These are phyloP conservation scores for Calliphora vicina DNA, from an alignment of 1,140 invertebrate species.

Conservation along the genomic window DNA sequence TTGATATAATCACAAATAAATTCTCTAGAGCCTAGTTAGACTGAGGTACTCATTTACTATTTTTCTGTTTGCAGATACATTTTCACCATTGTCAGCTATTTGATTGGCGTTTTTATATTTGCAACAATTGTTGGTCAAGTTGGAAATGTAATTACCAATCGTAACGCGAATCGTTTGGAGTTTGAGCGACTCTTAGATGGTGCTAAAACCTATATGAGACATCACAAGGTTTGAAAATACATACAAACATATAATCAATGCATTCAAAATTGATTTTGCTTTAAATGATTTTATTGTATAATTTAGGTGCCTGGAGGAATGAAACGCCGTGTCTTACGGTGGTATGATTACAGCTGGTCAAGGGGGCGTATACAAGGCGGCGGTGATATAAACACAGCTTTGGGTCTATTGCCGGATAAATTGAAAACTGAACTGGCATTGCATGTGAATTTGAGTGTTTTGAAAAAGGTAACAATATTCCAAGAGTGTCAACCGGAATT, in stretches of 20 bases:
- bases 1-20: slow-evolving; percentile 56
- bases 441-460: slow-evolving; percentile 92
- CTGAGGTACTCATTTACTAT: background rate
- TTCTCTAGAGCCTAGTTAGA: background rate
- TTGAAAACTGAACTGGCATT: slow-evolving; percentile 95
- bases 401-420: slow-evolving; percentile 93
- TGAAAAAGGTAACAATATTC: slow-evolving; percentile 85
- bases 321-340: slow-evolving; percentile 90
- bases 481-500: slow-evolving; percentile 98
- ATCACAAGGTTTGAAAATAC: slow-evolving; percentile 80
- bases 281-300: background rate
- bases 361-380: slow-evolving; percentile 94
- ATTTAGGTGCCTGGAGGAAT: slow-evolving; percentile 86
- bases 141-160: slow-evolving; percentile 96
- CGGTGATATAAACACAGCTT: slow-evolving; percentile 92
- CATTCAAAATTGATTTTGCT: background rate
- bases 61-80: slow-evolving; percentile 77
- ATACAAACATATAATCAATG: too few species aligned
- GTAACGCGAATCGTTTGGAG: slow-evolving; percentile 95
- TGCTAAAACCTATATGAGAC: slow-evolving; percentile 96
- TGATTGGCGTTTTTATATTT: slow-evolving; percentile 97
- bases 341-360: slow-evolving; percentile 98
- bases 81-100: slow-evolving; percentile 95
- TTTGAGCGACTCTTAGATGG: slow-evolving; percentile 94
- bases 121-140: slow-evolving; percentile 98